These are phyloP conservation scores for Arctocebus calabarensis DNA, from an alignment of 2,797 vertebrate species.

Conservation along the genomic window DNA sequence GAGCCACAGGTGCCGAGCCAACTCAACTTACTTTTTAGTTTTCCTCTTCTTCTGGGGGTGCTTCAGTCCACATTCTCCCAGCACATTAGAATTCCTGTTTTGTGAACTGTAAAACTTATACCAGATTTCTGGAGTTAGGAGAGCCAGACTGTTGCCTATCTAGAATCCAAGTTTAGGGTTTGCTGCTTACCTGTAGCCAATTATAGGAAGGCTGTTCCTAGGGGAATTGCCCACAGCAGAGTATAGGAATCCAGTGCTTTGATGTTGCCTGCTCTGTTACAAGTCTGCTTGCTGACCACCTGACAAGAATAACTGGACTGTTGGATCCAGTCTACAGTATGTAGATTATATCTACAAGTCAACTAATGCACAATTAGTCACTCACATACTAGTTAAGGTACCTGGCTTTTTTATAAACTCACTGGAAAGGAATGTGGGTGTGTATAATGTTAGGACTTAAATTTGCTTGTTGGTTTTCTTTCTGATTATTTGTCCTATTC, in stretches of 20 bases:
- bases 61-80: too few species aligned
- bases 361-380: neutral
- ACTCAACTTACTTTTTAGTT: too few species aligned
- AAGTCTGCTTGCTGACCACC: neutral
- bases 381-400: neutral
- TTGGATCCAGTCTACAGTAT: neutral
- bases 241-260: neutral
- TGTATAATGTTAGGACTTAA: neutral
- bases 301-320: neutral
- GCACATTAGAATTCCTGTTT: neutral
- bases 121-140: neutral
- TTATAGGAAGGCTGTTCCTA: neutral
- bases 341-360: neutral
- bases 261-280: neutral
- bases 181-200: neutral
- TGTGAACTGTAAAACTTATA: neutral
- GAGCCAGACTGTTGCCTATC: neutral
- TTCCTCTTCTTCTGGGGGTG: too few species aligned
- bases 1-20: too few species aligned
- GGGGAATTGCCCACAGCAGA: neutral
- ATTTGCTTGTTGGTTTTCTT: neutral
- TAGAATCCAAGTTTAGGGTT: neutral
- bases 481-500: neutral
- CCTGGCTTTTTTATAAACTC: neutral
- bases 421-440: neutral